Evolutionary conservation across 2,888 invertebrate genomes (phyloP).

Genomic region (Eupithecia abbreviata): DNA sequence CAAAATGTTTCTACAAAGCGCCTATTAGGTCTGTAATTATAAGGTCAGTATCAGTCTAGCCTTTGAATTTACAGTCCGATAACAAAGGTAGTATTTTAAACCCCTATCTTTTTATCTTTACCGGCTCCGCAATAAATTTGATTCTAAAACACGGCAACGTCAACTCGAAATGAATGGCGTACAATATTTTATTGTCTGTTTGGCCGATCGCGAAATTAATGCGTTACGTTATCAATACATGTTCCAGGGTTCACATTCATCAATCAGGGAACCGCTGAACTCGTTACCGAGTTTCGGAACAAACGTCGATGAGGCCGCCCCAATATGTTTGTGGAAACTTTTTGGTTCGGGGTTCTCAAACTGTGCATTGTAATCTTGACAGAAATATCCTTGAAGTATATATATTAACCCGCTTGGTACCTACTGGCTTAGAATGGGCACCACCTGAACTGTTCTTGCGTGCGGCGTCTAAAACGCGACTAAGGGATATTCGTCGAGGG

Average conservation of each 20-base stretch:
- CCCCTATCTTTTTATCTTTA: slow-evolving; percentile 35
- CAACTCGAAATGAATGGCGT: slow-evolving; percentile 49
- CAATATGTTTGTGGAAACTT: slow-evolving; percentile 75
- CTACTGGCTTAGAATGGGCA: neutral
- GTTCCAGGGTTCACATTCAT: slow-evolving; percentile 68
- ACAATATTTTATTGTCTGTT: slow-evolving; percentile 57
- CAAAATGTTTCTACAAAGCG: slow-evolving; percentile 1
- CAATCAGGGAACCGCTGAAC: slow-evolving; percentile 78
- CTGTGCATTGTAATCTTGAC: neutral
- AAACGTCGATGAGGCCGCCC: slow-evolving; percentile 64
- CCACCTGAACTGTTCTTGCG: neutral
- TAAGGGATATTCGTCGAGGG: neutral
- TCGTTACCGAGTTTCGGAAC: slow-evolving; percentile 73
- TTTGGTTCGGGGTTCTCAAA: slow-evolving; percentile 41
- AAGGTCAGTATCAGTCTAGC: slow-evolving; percentile 17
- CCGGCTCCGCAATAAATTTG: slow-evolving; percentile 40
- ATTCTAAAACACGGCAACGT: slow-evolving; percentile 47
- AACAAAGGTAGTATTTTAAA: slow-evolving; percentile 31
- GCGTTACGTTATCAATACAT: slow-evolving; percentile 70
- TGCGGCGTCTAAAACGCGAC: neutral
- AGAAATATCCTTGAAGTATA: neutral
- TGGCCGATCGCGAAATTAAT: slow-evolving; percentile 62
- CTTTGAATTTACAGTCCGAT: slow-evolving; percentile 24
- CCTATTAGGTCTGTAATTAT: slow-evolving; percentile 1
- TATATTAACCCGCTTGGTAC: neutral